Percentiles rank a stretch among this genome's conserved stretches.
These are phyloP conservation scores for Nasonia vitripennis DNA, from an alignment of 1,140 invertebrate species.

Conservation along the genomic window DNA sequence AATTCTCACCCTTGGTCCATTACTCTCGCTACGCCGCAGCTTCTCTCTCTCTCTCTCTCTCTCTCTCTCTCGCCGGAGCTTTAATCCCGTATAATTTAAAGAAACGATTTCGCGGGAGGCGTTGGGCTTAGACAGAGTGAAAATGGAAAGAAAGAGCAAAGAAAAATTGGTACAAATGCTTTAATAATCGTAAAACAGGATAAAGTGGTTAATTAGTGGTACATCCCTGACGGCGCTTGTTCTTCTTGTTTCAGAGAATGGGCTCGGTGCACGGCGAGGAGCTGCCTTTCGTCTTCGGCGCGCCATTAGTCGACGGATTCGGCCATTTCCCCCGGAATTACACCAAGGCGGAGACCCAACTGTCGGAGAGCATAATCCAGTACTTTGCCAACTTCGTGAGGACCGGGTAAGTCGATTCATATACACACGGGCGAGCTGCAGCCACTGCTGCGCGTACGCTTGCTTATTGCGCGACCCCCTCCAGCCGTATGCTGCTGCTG, in stretches of 20 bases:
- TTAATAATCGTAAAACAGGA: constrained; percentile 28
- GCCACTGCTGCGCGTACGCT: neutral
- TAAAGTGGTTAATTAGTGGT: constrained; percentile 35
- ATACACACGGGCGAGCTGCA: neutral
- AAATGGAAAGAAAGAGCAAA: neutral
- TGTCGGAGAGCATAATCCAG: constrained; percentile 91
- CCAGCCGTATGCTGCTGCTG: neutral
- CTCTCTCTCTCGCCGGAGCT: neutral
- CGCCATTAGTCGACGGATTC: constrained; percentile 84
- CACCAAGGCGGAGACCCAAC: constrained; percentile 85
- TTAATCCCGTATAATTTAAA: constrained; percentile 28
- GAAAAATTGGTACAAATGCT: constrained; percentile 25
- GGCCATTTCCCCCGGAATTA: constrained; percentile 88
- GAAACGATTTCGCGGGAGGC: constrained; percentile 8
- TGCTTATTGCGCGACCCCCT: neutral
- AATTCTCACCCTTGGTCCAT: neutral
- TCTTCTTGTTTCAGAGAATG: constrained; percentile 79
- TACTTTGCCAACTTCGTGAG: constrained; percentile 93
- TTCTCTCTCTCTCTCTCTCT: neutral
- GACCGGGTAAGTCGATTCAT: constrained; percentile 84
- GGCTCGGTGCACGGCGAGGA: constrained; percentile 94
- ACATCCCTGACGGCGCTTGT: constrained; percentile 24
- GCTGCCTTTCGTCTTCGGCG: constrained; percentile 92
- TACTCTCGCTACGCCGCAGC: neutral
- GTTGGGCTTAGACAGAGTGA: neutral